A percentile compares a stretch with the other conserved stretches of the same genome.
Evolutionary conservation across 2,797 vertebrate genomes (phyloP).

Genomic region (Gymnothorax javanicus): DNA sequence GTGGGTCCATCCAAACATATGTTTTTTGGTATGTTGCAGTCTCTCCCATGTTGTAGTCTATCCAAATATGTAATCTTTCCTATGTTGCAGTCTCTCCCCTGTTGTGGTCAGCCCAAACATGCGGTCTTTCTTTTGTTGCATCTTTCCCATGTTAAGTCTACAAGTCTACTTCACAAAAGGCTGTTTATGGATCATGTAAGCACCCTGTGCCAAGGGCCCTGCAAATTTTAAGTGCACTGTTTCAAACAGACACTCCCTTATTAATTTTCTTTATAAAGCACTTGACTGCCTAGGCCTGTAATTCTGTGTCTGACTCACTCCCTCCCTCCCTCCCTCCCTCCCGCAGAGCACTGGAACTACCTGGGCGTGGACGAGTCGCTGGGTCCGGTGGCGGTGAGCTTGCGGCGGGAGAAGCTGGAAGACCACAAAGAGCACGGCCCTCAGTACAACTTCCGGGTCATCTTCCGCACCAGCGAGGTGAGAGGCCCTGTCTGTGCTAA

Average conservation of each 20-base stretch:
- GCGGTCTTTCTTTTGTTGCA: too few relatives aligned
- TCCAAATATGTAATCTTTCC: neutral
- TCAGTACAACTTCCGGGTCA: constrained; percentile 94
- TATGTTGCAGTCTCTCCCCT: neutral
- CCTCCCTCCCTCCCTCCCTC: constrained; percentile 38
- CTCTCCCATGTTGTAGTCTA: neutral
- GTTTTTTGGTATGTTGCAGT: too few relatives aligned
- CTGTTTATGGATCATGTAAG: neutral
- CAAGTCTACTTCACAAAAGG: too few relatives aligned
- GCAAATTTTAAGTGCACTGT: neutral
- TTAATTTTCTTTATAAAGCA: neutral
- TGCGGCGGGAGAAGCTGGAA: constrained; percentile 94
- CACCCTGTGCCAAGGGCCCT: neutral
- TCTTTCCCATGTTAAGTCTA: too few relatives aligned
- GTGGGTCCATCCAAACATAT: too few relatives aligned
- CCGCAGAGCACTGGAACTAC: constrained; percentile 96
- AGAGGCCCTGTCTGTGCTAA: constrained; percentile 54
- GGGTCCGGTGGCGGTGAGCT: constrained; percentile 94
- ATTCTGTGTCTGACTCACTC: constrained; percentile 35
- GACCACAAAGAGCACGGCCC: constrained; percentile 95
- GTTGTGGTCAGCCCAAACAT: too few relatives aligned
- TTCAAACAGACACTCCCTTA: neutral
- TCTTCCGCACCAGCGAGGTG: constrained; percentile 98
- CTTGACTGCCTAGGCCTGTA: neutral
- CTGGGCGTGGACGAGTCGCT: constrained; percentile 95